Evolutionary conservation across 1,140 invertebrate genomes (phyloP).

Genomic region (Euwallacea similis): DNA sequence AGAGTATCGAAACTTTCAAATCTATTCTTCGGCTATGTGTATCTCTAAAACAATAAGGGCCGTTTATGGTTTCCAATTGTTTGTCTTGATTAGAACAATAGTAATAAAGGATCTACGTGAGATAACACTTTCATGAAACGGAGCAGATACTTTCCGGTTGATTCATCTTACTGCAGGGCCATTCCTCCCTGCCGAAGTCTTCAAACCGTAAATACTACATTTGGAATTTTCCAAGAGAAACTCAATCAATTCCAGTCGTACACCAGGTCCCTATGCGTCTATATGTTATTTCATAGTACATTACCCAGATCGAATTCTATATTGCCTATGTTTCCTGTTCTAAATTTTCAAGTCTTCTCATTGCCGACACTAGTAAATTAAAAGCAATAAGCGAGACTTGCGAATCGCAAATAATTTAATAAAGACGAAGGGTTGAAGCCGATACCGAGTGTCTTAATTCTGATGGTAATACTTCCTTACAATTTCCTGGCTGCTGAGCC

Average conservation of each 20-base stretch:
- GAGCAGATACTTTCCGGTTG: not conserved
- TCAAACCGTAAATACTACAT: no score
- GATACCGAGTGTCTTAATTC: slow-evolving; percentile 43
- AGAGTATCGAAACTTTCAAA: no score
- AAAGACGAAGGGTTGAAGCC: slow-evolving; percentile 36
- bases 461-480: slow-evolving; percentile 45
- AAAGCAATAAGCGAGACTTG: slow-evolving; percentile 2
- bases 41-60: not conserved
- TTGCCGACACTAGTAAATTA: not conserved
- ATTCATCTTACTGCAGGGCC: not conserved
- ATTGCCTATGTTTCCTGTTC: no score
- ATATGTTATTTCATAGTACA: slow-evolving; percentile 3
- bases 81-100: slow-evolving; percentile 7
- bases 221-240: no score
- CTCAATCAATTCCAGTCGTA: no score
- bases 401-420: slow-evolving; percentile 43
- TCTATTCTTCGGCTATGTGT: no score
- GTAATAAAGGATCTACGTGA: slow-evolving; percentile 7
- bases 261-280: not conserved
- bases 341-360: no score
- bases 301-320: not conserved
- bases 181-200: no score
- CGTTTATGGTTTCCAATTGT: not conserved
- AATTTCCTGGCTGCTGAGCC: slow-evolving; percentile 41
- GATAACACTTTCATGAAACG: not conserved